phyloP scores from a whole-genome alignment of 2,888 invertebrate genomes.

The Drosophila monieri region DNA sequence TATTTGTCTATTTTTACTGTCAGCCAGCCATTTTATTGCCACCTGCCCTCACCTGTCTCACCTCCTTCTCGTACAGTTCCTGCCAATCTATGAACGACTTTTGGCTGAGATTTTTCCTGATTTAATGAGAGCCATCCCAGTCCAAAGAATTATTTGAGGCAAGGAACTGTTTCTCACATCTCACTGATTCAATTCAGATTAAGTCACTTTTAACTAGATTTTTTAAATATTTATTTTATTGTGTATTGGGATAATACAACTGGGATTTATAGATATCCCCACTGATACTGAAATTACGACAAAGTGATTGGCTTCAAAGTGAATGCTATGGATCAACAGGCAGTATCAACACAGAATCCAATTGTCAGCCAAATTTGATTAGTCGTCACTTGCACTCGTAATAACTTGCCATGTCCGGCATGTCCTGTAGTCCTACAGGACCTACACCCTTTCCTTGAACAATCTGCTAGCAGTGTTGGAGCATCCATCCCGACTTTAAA shows the following conservation, averaged over 20 bases:
- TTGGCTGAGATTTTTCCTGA: slow-evolving; percentile 11
- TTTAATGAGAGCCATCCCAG: slow-evolving; percentile 22
- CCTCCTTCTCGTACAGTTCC: neutral
- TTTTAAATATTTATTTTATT: neutral
- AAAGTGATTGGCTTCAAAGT: slow-evolving; percentile 13
- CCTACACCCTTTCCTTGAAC: neutral
- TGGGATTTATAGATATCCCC: neutral
- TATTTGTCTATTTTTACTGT: slow-evolving; percentile 54
- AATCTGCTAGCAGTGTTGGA: neutral
- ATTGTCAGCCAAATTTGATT: slow-evolving; percentile 47
- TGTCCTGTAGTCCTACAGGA: neutral
- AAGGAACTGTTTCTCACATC: neutral
- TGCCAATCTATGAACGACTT: slow-evolving; percentile 8
- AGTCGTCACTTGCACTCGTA: slow-evolving; percentile 37
- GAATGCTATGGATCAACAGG: slow-evolving; percentile 33
- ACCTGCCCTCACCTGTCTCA: slow-evolving; percentile 3
- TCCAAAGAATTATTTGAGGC: neutral
- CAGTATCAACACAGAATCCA: slow-evolving; percentile 40
- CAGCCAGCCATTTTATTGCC: slow-evolving; percentile 34
- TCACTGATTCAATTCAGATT: neutral
- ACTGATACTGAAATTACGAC: slow-evolving; percentile 6
- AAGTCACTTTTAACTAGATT: neutral
- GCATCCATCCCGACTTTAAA: neutral
- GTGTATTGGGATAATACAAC: neutral
- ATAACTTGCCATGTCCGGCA: slow-evolving; percentile 3